Base-by-base conservation (phyloP, 1,140 invertebrate species). In the Megathymus violae region DNA sequence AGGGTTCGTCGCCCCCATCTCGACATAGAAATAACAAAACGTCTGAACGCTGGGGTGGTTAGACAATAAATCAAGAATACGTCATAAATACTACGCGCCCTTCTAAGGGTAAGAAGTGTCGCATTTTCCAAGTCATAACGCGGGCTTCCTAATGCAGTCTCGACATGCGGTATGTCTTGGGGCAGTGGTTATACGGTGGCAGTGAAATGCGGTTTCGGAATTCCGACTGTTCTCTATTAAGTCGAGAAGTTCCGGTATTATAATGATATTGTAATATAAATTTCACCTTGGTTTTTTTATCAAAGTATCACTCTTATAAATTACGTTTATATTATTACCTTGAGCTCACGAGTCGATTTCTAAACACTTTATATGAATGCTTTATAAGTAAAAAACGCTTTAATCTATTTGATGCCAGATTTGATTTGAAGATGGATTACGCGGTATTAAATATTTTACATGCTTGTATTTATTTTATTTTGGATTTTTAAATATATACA, bases 61-160 rank as follows among this genome's bases (percentile, higher is more conserved):
- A 16, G 31, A 74, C 64, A 81, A 86, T 85, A 85, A 88, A 88
- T 85, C 82, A 85, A 84, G 67, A 46, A 63, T 41, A 88, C 72
- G 82, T 85, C 85, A 84, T 88, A 88, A 87, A 87, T 87, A 85
- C 71, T 59, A 47, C 61, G 62, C 74, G 74, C 80, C 78, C 79
- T 69, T 76, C 75, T 54, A 66, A 70, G 82, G 80, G 80, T 84
- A 84, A 83, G 82, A 83, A 85, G 82, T 84, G 81, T 85, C 81
- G 75, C 82, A 82, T 88, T 88, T 88, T 88, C 85, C 85, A 78
- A 85, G 70, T 83, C 83, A 88, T 88, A 85, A 81, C 75, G 73
- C 65, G 69, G 69, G 66, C 58, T 58, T 74, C 68, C 54, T 87
- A 84, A 87, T 83, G 81, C 74, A 87, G 71, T 86, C 67, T 63